phyloP scores from a whole-genome alignment of 64 coral and sea anemone genomes.

The Porites lutea region DNA sequence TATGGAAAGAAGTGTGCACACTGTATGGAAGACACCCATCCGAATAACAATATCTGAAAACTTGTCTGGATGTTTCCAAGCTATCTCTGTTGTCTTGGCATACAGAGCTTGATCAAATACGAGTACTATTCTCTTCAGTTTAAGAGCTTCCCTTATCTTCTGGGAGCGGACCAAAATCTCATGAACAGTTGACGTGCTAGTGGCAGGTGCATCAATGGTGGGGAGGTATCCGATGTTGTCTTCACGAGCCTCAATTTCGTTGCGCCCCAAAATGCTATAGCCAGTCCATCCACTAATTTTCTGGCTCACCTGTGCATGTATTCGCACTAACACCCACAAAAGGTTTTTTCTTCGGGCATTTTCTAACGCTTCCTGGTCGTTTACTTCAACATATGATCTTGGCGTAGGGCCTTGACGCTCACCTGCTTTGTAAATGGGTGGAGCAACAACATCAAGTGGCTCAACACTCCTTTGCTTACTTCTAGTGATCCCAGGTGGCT shows the following conservation, averaged over 20 bases:
- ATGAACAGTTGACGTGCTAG: background rate
- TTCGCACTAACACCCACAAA: background rate
- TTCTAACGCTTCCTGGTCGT: background rate
- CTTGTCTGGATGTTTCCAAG: background rate
- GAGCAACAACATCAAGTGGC: background rate
- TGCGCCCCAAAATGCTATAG: background rate
- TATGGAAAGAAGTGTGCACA: constrained; percentile 52
- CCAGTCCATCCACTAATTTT: constrained; percentile 4
- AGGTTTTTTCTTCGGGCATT: background rate
- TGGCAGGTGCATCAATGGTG: background rate
- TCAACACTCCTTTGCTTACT: constrained; percentile 4
- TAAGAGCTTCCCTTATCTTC: background rate
- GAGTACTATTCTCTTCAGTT: background rate
- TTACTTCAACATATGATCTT: background rate
- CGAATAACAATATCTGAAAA: background rate
- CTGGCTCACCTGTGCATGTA: background rate
- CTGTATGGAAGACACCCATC: background rate
- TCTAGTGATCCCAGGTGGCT: background rate
- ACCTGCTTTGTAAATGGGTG: constrained; percentile 15
- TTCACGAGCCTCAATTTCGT: constrained; percentile 1
- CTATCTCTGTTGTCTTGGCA: background rate
- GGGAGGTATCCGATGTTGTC: background rate
- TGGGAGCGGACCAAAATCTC: background rate
- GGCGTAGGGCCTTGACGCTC: background rate
- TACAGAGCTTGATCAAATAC: constrained; percentile 12